phyloP scores from a whole-genome alignment of 2,797 vertebrate species.

The Scolopax bukidnonensis region DNA sequence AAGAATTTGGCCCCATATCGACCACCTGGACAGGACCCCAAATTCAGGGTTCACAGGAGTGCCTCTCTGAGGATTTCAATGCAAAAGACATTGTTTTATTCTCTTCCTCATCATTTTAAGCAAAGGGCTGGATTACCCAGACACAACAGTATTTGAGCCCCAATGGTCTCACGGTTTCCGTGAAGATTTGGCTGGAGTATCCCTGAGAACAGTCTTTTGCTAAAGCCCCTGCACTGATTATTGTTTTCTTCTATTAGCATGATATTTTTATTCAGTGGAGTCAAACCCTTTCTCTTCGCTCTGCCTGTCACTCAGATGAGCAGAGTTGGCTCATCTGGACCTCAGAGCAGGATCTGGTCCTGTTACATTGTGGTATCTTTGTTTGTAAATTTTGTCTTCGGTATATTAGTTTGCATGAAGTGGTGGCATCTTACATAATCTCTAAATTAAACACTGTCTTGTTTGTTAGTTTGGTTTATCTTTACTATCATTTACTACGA shows the following conservation, averaged over 20 bases:
- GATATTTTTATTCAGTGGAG: not conserved
- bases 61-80: not conserved
- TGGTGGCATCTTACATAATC: not conserved
- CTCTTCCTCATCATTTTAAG: not conserved
- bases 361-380: not conserved
- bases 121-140: not conserved
- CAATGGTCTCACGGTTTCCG: rapidly evolving
- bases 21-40: not conserved
- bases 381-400: slow-evolving; percentile 15
- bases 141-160: not conserved
- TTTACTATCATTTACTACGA: not conserved
- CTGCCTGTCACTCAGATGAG: not conserved
- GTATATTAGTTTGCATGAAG: not conserved
- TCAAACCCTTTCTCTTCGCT: not conserved
- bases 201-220: not conserved
- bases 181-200: not conserved
- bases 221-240: not conserved
- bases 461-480: slow-evolving; percentile 48
- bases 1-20: not conserved
- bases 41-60: not conserved
- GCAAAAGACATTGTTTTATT: not conserved
- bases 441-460: slow-evolving; percentile 42
- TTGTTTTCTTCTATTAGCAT: not conserved
- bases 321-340: not conserved
- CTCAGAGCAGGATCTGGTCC: not conserved